Evolutionary conservation across 2,888 invertebrate genomes (phyloP).

Genomic region (Amblyjoppa fuscipennis): DNA sequence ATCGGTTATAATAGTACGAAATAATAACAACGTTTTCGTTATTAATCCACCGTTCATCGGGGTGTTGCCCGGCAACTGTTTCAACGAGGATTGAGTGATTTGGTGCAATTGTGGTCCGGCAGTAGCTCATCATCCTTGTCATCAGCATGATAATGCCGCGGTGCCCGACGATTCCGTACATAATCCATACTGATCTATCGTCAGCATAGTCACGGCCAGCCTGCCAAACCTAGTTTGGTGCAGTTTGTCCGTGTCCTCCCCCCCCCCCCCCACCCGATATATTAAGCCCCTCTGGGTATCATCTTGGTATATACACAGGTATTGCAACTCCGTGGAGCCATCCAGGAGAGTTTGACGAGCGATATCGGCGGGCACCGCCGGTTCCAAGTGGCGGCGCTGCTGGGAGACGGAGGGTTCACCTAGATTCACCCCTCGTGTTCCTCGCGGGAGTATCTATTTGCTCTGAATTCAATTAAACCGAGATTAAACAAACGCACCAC

Average conservation of each 20-base stretch:
- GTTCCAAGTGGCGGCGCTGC: background rate
- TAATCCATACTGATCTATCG: conserved; percentile 40
- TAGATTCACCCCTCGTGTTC: background rate
- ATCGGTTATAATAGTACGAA: background rate
- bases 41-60: background rate
- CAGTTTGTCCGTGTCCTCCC: conserved; percentile 20
- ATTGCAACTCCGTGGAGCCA: background rate
- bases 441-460: conserved; percentile 47
- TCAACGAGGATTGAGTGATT: background rate
- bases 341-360: conserved; percentile 47
- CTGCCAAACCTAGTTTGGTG: conserved; percentile 45
- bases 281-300: conserved; percentile 5
- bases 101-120: conserved; percentile 21
- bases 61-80: background rate
- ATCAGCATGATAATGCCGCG: conserved; percentile 46
- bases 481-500: conserved; percentile 59
- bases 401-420: conserved; percentile 9
- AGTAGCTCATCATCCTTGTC: conserved; percentile 50
- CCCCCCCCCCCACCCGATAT: background rate
- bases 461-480: conserved; percentile 64
- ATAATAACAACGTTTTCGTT: background rate
- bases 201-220: conserved; percentile 39
- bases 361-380: conserved; percentile 21
- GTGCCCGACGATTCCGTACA: conserved; percentile 29
- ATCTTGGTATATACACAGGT: background rate